A percentile compares a stretch with the other conserved stretches of the same genome.
These are phyloP conservation scores for Capricornis sumatraensis DNA, from an alignment of 2,113 vertebrate species.

Conservation along the genomic window DNA sequence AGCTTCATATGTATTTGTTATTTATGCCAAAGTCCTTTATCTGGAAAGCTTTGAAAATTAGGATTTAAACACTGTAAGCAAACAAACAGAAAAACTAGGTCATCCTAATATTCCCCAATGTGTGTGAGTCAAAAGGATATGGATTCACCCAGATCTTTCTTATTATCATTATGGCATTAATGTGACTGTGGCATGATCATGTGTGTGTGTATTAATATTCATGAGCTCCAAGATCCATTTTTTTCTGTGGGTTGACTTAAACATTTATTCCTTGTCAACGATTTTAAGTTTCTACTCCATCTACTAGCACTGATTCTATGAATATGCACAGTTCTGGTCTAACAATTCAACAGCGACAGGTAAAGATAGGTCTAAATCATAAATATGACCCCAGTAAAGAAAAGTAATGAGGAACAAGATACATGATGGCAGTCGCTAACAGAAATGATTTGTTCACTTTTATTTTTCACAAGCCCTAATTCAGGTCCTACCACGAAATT, in stretches of 20 bases:
- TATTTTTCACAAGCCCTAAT: constrained; percentile 47
- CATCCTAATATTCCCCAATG: background rate
- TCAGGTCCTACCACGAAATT: background rate
- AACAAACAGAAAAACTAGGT: background rate
- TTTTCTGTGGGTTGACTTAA: background rate
- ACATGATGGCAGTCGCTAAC: background rate
- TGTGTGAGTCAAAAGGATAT: background rate
- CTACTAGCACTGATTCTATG: background rate
- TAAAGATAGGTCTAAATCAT: background rate
- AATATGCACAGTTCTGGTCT: background rate
- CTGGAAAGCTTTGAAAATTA: constrained; percentile 21
- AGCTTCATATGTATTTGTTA: background rate
- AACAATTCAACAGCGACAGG: background rate
- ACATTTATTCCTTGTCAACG: background rate
- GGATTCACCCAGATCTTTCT: background rate
- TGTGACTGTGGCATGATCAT: background rate
- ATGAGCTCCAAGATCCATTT: background rate
- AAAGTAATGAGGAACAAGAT: background rate
- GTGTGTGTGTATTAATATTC: background rate
- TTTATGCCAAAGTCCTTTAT: background rate
- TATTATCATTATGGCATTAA: background rate
- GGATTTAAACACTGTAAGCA: background rate
- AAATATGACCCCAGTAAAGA: background rate
- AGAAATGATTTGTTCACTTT: constrained; percentile 9
- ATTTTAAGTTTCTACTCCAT: background rate